Base-by-base conservation (phyloP, 1,140 invertebrate species). In the Uloborus diversus region DNA sequence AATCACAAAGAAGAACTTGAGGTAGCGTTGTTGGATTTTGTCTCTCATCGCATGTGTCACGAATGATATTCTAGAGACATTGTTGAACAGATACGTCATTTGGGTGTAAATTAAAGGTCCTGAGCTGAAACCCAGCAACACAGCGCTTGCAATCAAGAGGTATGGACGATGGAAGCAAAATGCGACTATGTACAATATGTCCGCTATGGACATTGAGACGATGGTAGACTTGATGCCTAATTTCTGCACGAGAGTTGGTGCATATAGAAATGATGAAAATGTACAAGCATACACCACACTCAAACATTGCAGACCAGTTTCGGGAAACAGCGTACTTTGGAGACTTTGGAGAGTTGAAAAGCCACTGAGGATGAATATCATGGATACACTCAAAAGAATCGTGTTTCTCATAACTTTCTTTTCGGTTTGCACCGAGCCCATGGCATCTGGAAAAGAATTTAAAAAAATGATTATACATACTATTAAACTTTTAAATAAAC, bases 151-250 rank as follows among this genome's bases (percentile, higher is more conserved):
- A 9, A 79, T 65, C 14, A 79, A 64, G 9, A 73, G 57, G 28
- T 42, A 70, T 5, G 51, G 37, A 17, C 69, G 56, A 25, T 62
- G 49, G 53, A 56, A 82, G 61, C 81, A 82, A 49, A 82, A 83
- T 2, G 62, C 61, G 17, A 76, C 53, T 1, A 83, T 53, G 32
- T 62, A 83, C 1, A 82, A 33, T 0, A 75, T 25, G 5, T 56
- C 42, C 7, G 73, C 1, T 3, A 70, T 25, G 14, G 61, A 75
- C 3, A 79, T 32, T 1, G 66, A 14, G 2, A 56, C 56, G 2
- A 83, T 61, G 3, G 70, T 76, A 57, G 81, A 79, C 20, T 82
- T 82, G 0, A 78, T 47, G n/a, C 76, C 68, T 17, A 83, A 37
- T 32, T 80, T 78, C 5, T 66, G 49, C 1, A 81, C 81, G 51